Base-by-base conservation (phyloP, 2,113 vertebrate genomes). In the Etia nguti region DNA sequence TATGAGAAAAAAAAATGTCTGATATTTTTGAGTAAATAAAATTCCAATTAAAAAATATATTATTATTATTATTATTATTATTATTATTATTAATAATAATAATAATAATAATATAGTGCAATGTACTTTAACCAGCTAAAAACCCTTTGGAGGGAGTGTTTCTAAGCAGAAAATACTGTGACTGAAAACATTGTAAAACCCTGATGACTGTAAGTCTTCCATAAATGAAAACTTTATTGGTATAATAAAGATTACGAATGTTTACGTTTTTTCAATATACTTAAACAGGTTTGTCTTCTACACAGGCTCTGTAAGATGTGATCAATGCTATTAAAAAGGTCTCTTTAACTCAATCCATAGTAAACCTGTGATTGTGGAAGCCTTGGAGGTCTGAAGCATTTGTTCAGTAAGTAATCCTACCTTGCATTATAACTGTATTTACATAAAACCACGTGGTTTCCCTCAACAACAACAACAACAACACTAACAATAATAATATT, bases 21-120 rank as follows among this genome's bases (percentile, higher is more conserved):
- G 41, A 73, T 46, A 46, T 46, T 15, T 38, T 46, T 73, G 38
- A 46, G 38, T 46, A 46, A 46, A 46, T 26, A 43, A 73, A 73
- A 73, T 43, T 16, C 38, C 38, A 73, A 0, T 0, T 73, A 8
- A 73, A 26, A 73, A 73, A 65, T 38, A 65, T 65, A 38, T 9
- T 15, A 70, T 36, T 65, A 65, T 70, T 70, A 15, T 43, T 38
- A 6, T 70, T 70, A 46, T n/a, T 65, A 38, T 9, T 15, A 70
- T 36, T 65, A 65, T 70, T 70, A 15, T 43, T 38, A 6, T 70
- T 70, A 46, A n/a, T n/a, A n/a, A n/a, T n/a, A n/a, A n/a, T n/a
- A n/a, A n/a, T n/a, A n/a, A n/a, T n/a, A n/a, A n/a, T n/a, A n/a
- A n/a, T n/a, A n/a, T 70, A 0, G 38, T 46, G 13, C 38, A 16